Evolutionary conservation across 2,888 invertebrate genomes (phyloP).

Genomic region (Sinohyriopsis cumingii): DNA sequence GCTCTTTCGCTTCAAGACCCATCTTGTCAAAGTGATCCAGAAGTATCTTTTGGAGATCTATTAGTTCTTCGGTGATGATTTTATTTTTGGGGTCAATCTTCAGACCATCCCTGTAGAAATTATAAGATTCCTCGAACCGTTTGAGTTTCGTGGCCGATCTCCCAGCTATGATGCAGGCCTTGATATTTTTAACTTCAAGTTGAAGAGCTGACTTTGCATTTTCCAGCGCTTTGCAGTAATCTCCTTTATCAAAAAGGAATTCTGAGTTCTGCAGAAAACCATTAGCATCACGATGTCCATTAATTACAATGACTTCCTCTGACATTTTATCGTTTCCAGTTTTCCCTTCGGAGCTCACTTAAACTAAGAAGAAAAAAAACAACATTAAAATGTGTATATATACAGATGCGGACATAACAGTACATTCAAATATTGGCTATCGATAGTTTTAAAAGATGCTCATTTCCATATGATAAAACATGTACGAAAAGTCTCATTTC

Average conservation of each 20-base stretch:
- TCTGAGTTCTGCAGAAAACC: slow-evolving; percentile 16
- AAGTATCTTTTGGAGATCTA: slow-evolving; percentile 49
- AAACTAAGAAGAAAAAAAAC: too few relatives aligned
- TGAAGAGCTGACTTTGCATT: slow-evolving; percentile 45
- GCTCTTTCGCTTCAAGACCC: slow-evolving; percentile 30
- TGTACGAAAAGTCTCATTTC: too few relatives aligned
- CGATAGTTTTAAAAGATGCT: too few relatives aligned
- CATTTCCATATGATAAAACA: too few relatives aligned
- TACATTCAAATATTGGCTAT: too few relatives aligned
- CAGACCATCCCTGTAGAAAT: slow-evolving; percentile 52
- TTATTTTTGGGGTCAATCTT: slow-evolving; percentile 46
- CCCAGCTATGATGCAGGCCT: slow-evolving; percentile 42
- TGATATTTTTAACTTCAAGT: slow-evolving; percentile 23
- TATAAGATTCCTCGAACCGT: slow-evolving; percentile 51
- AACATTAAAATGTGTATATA: too few relatives aligned
- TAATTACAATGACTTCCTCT: too few relatives aligned
- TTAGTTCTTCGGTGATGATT: slow-evolving; percentile 45
- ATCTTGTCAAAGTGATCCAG: slow-evolving; percentile 39
- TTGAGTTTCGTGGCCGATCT: slow-evolving; percentile 41
- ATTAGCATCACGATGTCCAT: neutral
- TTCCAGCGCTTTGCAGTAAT: slow-evolving; percentile 34
- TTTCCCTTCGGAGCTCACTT: too few relatives aligned
- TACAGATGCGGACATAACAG: too few relatives aligned
- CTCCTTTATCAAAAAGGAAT: slow-evolving; percentile 13
- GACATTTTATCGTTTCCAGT: too few relatives aligned